Evolutionary conservation across 2,888 invertebrate species (phyloP), one percentile per base, ranked within the genome.

Genomic region (Eupithecia centaureata): DNA sequence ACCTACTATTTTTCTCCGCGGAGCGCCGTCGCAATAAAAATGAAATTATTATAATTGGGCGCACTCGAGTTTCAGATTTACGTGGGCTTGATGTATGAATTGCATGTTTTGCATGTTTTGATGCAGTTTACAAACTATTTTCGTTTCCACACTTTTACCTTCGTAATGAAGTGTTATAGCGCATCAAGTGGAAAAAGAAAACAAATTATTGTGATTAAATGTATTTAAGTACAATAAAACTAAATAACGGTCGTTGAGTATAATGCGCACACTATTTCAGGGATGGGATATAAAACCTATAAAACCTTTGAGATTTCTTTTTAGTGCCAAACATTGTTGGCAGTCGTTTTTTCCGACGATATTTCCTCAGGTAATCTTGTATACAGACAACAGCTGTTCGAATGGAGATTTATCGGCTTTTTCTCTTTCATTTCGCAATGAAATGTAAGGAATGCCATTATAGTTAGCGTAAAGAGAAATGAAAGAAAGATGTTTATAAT

Each of bases 331-430:
- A 74, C 57, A 72, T 73, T 74, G 71, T 74, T 77, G 77, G 75
- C 76, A 76, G 75, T 76, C 63, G 47, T 56, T 76, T 78, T 80
- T 77, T 76, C 69, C 74, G 74, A 74, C 77, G 68, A 82, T 81
- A 82, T 82, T 79, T 81, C 15, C 83, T 79, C 88, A 88, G 88
- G 88, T 89, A 86, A 87, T 86, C 82, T 82, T 79, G 79, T 73
- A 58, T 76, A 73, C 73, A 76, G 77, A 74, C 74, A 79, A 81
- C 84, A 83, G 85, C 83, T 85, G 83, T 76, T 78, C 74, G 67
- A 70, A 73, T 62, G 58, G 70, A 75, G 73, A 76, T 76, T 78
- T 76, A 78, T 76, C 68, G 59, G 67, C 64, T 73, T 76, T 75
- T 76, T 73, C 68, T 76, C 69, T 72, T 72, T 74, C 64, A 76